Conservation (phyloP, 2,113 vertebrate genomes). For the Ophthalmolycus amberensis region DNA sequence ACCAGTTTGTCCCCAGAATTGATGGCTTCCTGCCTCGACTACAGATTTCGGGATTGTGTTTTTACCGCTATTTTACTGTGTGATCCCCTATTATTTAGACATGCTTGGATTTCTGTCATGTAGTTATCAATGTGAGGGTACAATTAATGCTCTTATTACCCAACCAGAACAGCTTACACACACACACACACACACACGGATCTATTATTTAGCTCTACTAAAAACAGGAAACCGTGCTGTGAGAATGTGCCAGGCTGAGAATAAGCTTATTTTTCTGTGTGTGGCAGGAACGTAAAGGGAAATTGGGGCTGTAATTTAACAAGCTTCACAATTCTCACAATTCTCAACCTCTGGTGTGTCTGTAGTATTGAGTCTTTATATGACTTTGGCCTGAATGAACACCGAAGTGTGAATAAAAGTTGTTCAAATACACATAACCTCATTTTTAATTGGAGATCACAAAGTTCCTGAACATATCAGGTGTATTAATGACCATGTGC, state of each 20-base stretch:
- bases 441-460: neutral
- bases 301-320: neutral
- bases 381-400: neutral
- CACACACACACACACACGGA: neutral
- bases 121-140: conserved; percentile 71
- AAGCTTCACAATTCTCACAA: conserved; percentile 6
- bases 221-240: conserved; percentile 4
- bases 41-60: conserved; percentile 64
- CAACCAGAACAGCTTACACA: conserved; percentile 15
- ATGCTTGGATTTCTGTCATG: conserved; percentile 73
- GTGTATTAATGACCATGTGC: neutral
- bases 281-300: neutral
- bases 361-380: neutral
- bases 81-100: conserved; percentile 77
- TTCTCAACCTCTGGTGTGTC: neutral
- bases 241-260: neutral
- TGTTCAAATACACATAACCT: neutral
- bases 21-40: conserved; percentile 55
- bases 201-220: conserved; percentile 34
- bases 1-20: conserved; percentile 21
- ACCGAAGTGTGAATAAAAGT: neutral
- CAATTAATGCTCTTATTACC: conserved; percentile 74
- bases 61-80: conserved; percentile 27
- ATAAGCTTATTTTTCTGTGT: neutral
- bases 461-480: neutral